Conservation (phyloP, 1,140 invertebrate genomes). For the Drosophila orosa region DNA sequence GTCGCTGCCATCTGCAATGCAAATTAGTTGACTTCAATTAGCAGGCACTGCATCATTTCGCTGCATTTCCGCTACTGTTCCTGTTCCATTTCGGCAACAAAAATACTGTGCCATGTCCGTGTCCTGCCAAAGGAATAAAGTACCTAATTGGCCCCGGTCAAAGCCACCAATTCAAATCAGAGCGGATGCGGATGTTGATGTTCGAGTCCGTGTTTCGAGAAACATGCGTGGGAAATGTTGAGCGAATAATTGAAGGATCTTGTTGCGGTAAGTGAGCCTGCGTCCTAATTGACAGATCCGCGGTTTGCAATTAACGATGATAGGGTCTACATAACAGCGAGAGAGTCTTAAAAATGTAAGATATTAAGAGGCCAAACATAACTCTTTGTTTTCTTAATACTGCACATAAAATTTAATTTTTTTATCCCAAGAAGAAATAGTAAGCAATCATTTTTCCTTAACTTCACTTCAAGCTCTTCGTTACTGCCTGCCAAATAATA, state of each 20-base stretch:
- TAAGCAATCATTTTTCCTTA: too few species aligned
- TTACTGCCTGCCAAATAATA: neutral
- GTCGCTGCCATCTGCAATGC: slow-evolving; percentile 48
- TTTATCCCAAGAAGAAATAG: neutral
- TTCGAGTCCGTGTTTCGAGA: slow-evolving; percentile 7
- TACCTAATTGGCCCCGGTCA: slow-evolving; percentile 25
- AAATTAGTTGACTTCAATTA: slow-evolving; percentile 66
- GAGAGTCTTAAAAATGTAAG: neutral
- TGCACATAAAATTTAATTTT: too few species aligned
- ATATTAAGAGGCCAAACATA: neutral
- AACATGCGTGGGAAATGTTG: slow-evolving; percentile 29
- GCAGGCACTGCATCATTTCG: slow-evolving; percentile 55
- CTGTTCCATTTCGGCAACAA: slow-evolving; percentile 12
- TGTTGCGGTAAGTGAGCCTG: slow-evolving; percentile 3
- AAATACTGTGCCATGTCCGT: slow-evolving; percentile 25
- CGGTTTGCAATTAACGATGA: neutral
- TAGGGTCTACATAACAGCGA: neutral
- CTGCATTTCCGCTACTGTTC: slow-evolving; percentile 27
- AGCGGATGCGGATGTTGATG: slow-evolving; percentile 18
- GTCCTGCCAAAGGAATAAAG: slow-evolving; percentile 15
- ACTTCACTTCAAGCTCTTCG: neutral
- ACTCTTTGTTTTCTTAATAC: too few species aligned
- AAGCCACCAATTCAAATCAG: slow-evolving; percentile 11
- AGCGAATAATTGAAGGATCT: slow-evolving; percentile 35
- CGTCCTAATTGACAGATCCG: slow-evolving; percentile 22